These are phyloP conservation scores for Drosophila infuscata DNA, from an alignment of 2,888 invertebrate genomes.

Conservation along the genomic window DNA sequence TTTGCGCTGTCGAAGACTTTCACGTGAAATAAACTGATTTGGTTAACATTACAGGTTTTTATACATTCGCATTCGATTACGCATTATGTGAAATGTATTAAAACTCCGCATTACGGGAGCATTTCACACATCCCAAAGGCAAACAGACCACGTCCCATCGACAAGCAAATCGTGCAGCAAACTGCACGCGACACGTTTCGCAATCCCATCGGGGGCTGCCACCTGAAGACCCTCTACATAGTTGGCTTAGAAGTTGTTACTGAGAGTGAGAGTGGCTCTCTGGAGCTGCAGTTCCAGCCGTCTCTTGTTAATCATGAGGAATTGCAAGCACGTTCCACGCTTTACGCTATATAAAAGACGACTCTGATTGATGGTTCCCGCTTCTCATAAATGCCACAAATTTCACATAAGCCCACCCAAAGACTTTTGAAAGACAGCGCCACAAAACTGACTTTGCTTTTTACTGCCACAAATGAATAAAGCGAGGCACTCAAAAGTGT, in stretches of 20 bases:
- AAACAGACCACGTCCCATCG: conserved; percentile 61
- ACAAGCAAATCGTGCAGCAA: conserved; percentile 75
- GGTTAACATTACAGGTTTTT: conserved; percentile 53
- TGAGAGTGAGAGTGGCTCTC: conserved; percentile 10
- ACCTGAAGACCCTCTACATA: conserved; percentile 20
- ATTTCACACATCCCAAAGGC: conserved; percentile 52
- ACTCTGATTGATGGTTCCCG: conserved; percentile 62
- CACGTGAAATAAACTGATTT: conserved; percentile 68
- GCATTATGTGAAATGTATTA: conserved; percentile 45
- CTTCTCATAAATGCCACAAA: conserved; percentile 68
- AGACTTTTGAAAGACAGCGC: background rate
- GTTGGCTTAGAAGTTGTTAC: conserved; percentile 32
- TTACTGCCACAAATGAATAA: background rate
- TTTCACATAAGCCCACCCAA: conserved; percentile 27
- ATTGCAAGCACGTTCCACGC: conserved; percentile 65
- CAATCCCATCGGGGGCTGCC: conserved; percentile 42
- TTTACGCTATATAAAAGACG: conserved; percentile 47
- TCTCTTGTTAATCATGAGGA: background rate
- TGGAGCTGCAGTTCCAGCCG: conserved; percentile 11
- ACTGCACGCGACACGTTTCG: conserved; percentile 75
- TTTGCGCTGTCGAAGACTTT: conserved; percentile 65
- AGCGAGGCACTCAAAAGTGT: conserved; percentile 39
- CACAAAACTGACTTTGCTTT: conserved; percentile 8
- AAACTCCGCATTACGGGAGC: conserved; percentile 74
- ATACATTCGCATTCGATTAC: conserved; percentile 47